phyloP scores from a whole-genome alignment of 2,113 vertebrate genomes.

The Xiphorhynchus elegans region DNA sequence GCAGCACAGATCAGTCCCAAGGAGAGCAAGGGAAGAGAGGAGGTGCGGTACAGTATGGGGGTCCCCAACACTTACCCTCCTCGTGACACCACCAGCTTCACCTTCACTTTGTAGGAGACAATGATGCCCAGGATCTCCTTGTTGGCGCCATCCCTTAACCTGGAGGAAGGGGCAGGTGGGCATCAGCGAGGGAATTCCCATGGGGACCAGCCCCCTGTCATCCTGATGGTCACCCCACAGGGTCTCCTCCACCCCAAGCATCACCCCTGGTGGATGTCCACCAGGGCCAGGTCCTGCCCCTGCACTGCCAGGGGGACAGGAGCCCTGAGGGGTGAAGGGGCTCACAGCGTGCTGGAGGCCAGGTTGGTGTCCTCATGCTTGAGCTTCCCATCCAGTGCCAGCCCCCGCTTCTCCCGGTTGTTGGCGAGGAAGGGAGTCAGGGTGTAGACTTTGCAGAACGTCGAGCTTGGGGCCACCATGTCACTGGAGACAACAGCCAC shows the following conservation, averaged over 20 bases:
- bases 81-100: slow-evolving; percentile 95
- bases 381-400: slow-evolving; percentile 93
- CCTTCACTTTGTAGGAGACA: slow-evolving; percentile 97
- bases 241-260: neutral
- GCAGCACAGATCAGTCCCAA: neutral
- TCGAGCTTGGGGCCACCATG: slow-evolving; percentile 89
- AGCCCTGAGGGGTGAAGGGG: neutral
- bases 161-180: slow-evolving; percentile 32
- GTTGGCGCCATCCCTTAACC: slow-evolving; percentile 91
- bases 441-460: slow-evolving; percentile 96
- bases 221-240: accelerated
- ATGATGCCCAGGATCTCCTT: slow-evolving; percentile 95
- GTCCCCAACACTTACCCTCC: slow-evolving; percentile 85
- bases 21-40: neutral
- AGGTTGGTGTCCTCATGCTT: slow-evolving; percentile 97
- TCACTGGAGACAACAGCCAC: slow-evolving; percentile 74
- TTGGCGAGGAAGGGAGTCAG: slow-evolving; percentile 92
- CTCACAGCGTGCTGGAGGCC: slow-evolving; percentile 96
- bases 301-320: neutral
- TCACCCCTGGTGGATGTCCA: neutral
- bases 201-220: neutral
- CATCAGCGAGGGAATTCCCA: accelerated
- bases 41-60: neutral
- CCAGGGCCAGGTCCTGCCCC: neutral
- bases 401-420: slow-evolving; percentile 93